phyloP scores from a whole-genome alignment of 1,140 invertebrate genomes.

The Eciton burchellii region DNA sequence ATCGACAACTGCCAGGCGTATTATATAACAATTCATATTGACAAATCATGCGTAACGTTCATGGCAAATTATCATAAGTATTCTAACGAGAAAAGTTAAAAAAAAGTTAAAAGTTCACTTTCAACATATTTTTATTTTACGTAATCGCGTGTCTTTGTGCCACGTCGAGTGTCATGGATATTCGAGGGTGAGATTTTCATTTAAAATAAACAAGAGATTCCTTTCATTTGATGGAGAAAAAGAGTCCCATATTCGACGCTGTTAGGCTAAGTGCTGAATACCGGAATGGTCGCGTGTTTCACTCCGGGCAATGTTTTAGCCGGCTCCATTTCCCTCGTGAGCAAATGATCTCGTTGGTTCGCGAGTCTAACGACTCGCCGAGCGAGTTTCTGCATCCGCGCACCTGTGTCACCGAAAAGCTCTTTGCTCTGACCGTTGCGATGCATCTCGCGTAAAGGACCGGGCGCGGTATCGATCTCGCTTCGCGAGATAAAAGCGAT shows the following conservation, averaged over 20 bases:
- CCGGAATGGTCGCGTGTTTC: constrained; percentile 35
- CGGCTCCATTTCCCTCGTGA: constrained; percentile 22
- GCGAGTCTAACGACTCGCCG: constrained; percentile 56
- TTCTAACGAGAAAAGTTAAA: no score
- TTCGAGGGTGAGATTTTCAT: constrained; percentile 8
- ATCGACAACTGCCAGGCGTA: no score
- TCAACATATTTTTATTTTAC: not conserved
- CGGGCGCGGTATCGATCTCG: constrained; percentile 65
- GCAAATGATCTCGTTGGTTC: constrained; percentile 55
- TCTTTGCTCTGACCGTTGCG: constrained; percentile 39
- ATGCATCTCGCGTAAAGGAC: constrained; percentile 33
- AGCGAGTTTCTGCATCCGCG: constrained; percentile 48
- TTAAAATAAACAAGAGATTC: not conserved
- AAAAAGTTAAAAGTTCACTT: no score
- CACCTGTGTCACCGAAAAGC: constrained; percentile 66
- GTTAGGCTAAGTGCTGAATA: constrained; percentile 25
- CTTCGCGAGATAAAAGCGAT: constrained; percentile 65
- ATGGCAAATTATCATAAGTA: no score
- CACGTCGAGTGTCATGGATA: not conserved
- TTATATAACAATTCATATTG: no score
- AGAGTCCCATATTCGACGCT: not conserved
- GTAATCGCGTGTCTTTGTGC: not conserved
- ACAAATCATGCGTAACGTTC: no score
- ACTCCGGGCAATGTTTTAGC: constrained; percentile 39
- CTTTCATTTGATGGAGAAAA: not conserved